Evolutionary conservation across 2,888 invertebrate genomes (phyloP), one percentile per base, ranked within the genome.

Genomic region (Yponomeuta plumbellus): DNA sequence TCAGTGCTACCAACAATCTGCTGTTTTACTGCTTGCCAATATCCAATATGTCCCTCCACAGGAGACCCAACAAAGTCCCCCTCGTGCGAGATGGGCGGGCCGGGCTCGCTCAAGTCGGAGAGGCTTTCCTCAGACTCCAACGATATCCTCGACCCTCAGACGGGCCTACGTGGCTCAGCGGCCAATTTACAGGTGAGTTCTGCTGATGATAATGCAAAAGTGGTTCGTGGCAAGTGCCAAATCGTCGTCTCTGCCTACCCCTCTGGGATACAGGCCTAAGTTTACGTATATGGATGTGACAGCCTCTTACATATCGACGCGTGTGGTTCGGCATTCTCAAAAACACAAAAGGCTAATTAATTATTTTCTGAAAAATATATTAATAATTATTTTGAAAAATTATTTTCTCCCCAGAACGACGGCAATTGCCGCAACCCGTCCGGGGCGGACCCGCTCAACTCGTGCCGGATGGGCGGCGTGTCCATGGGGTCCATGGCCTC

Each of bases 51-150:
- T 34, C 34, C 34, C 8, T 34, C 8, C 34, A 5, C 77, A 91
- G 92, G 91, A 77, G 92, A 92, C 75, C 91, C 92, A 63, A 92
- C 91, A 70, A 92, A 92, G 76, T 92, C 92, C 4, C 92, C 92
- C 52, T 83, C 86, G 57, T 91, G 91, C 70, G 92, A 92, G 68
- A 78, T 91, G 39, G 91, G 88, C 20, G 92, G 91, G 1, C 92
- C 92, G 1, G 92, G 92, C 1, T 92, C 92, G 17, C 74, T 92
- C 67, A 92, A 92, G 72, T 92, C 92, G 1, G 92, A 92, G 72
- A 82, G 92, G 23, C 81, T 92, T 2, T 92, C 92, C 1, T 92
- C 92, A 65, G 92, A 92, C 75, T 92, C 92, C 17, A 92, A 91
- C 70, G 92, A 92, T 70, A 91, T 92, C 69, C 76, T 92, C 69